A percentile compares a stretch with the other conserved stretches of the same genome.
Conservation (phyloP, 2,113 vertebrate species). For the Tragulus kanchil region DNA sequence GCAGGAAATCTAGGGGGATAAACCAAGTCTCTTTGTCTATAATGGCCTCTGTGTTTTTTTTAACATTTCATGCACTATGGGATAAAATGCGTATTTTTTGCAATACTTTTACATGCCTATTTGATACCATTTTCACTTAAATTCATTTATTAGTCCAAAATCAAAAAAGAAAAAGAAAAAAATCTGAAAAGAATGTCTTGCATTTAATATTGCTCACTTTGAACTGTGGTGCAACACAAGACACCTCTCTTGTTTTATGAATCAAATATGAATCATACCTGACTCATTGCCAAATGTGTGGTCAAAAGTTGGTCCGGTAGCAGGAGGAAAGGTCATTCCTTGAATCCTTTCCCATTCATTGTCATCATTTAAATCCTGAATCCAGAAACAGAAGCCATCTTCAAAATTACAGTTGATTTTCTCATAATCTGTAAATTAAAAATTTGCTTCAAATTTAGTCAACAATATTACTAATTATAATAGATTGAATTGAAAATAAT, state of each 20-base stretch:
- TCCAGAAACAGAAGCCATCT: slow-evolving; percentile 94
- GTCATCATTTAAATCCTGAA: slow-evolving; percentile 87
- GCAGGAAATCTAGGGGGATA: background rate
- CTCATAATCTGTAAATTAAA: slow-evolving; percentile 89
- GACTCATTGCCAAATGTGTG: slow-evolving; percentile 93
- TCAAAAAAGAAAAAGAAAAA: background rate
- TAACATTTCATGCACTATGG: background rate
- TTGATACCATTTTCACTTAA: background rate
- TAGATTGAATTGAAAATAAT: background rate
- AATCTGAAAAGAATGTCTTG: background rate
- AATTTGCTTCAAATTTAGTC: slow-evolving; percentile 1
- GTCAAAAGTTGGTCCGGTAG: slow-evolving; percentile 91
- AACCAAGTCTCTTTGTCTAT: background rate
- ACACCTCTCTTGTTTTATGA: background rate
- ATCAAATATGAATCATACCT: slow-evolving; percentile 86
- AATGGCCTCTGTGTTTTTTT: background rate
- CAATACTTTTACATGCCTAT: background rate
- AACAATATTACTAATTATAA: background rate
- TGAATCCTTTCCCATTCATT: slow-evolving; percentile 90
- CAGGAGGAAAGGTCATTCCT: slow-evolving; percentile 84
- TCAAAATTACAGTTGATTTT: slow-evolving; percentile 95
- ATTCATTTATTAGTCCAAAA: background rate
- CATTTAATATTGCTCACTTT: background rate
- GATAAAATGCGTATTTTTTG: background rate
- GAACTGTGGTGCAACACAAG: background rate